Conservation (phyloP, 2,888 invertebrate genomes). For the Microctonus brassicae region DNA sequence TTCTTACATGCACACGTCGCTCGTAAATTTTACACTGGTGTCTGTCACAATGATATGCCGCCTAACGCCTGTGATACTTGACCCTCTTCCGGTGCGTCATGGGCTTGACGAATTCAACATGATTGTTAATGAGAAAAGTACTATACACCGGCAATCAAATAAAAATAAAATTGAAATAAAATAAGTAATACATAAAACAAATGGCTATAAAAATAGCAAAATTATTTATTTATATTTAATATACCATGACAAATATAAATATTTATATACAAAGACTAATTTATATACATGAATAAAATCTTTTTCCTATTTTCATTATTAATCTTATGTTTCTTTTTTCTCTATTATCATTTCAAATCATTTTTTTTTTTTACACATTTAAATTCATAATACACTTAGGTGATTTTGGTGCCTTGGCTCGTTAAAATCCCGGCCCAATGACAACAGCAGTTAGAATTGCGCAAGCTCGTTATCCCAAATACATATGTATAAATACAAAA, state of each 20-base stretch:
- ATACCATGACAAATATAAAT: not conserved
- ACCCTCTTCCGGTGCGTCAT: slow-evolving; percentile 17
- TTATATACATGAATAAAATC: not conserved
- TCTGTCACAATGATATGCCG: slow-evolving; percentile 9
- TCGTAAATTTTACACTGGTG: slow-evolving; percentile 15
- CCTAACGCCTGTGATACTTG: slow-evolving; percentile 7
- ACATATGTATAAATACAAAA: not conserved
- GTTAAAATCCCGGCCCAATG: not conserved
- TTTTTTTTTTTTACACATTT: not conserved
- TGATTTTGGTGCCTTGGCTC: not conserved
- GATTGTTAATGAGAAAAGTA: slow-evolving; percentile 2
- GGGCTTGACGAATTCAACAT: slow-evolving; percentile 10
- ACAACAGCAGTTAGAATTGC: slow-evolving; percentile 10
- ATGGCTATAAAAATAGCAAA: not conserved
- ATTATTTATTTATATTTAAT: not conserved
- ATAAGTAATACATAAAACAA: not conserved
- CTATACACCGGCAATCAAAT: not conserved
- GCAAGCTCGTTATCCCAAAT: slow-evolving; percentile 15
- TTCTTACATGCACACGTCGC: slow-evolving; percentile 6
- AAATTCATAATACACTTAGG: not conserved
- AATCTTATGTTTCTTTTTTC: not conserved
- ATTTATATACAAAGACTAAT: not conserved
- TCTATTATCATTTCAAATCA: not conserved
- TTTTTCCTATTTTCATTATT: not conserved
- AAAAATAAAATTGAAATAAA: not conserved